Percentiles rank a stretch among this genome's conserved stretches.
Conservation (phyloP, 2,113 vertebrate species). For the Forbesichthys agassizii region DNA sequence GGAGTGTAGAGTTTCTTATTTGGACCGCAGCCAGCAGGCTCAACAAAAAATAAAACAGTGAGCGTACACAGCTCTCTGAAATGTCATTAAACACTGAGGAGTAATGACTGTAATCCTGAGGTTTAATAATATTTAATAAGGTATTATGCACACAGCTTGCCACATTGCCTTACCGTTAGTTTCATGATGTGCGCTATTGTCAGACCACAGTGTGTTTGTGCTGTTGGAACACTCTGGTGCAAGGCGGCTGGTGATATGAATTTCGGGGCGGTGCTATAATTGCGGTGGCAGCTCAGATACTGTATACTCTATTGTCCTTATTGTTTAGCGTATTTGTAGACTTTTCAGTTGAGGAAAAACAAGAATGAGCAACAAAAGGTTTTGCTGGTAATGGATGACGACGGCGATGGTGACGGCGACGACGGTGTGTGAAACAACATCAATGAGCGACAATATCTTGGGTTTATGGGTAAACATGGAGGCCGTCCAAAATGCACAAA, state of each 20-base stretch:
- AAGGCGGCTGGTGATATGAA: not conserved
- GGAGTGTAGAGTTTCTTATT: not conserved
- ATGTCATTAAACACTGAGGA: not conserved
- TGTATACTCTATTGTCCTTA: constrained; percentile 13
- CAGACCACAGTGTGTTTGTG: constrained; percentile 34
- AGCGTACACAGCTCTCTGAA: constrained; percentile 1
- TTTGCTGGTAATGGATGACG: not conserved
- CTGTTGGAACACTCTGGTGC: constrained; percentile 10
- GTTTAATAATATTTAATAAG: constrained; percentile 4
- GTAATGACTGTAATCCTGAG: constrained; percentile 3
- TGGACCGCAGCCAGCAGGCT: not conserved
- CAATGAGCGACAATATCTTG: not conserved
- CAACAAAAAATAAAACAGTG: not conserved
- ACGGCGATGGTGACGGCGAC: no score
- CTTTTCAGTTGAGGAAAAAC: constrained; percentile 3
- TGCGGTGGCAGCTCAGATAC: constrained; percentile 3
- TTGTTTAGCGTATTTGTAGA: constrained; percentile 13
- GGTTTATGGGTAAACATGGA: not conserved
- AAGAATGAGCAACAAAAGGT: constrained; percentile 3
- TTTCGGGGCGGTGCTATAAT: not conserved
- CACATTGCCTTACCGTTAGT: not conserved
- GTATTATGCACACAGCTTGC: not conserved
- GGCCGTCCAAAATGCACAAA: not conserved
- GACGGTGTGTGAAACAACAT: not conserved
- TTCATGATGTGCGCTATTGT: constrained; percentile 1